Conservation (phyloP, 2,888 invertebrate species). For the Glyphotaelius pellucidus region DNA sequence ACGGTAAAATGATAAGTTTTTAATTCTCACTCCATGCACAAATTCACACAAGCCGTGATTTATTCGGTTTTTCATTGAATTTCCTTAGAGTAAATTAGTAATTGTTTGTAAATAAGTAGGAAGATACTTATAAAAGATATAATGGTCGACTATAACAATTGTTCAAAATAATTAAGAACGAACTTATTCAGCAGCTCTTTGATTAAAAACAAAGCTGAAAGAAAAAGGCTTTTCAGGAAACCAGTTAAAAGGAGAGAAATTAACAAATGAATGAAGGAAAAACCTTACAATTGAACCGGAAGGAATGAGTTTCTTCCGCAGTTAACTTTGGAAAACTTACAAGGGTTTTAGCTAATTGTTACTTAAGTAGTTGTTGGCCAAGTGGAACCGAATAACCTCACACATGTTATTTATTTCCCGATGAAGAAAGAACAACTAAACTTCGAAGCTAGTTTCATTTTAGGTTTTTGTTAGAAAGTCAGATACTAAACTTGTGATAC, state of each 20-base stretch:
- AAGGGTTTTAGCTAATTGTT: not conserved
- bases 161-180: too few relatives aligned
- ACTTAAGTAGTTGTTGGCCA: not conserved
- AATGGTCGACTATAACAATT: not conserved
- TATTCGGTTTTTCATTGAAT: too few relatives aligned
- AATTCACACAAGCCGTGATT: too few relatives aligned
- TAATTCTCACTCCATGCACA: too few relatives aligned
- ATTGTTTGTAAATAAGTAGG: not conserved
- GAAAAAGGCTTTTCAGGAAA: not conserved
- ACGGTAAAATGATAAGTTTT: too few relatives aligned
- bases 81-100: not conserved
- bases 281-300: not conserved
- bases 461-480: not conserved
- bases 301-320: not conserved
- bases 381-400: not conserved
- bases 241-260: not conserved
- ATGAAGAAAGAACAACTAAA: not conserved
- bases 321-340: not conserved
- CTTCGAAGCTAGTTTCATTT: not conserved
- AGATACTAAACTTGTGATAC: not conserved
- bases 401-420: not conserved
- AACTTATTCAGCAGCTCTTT: not conserved
- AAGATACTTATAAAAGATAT: too few relatives aligned
- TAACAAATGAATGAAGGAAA: not conserved
- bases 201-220: not conserved